Base-by-base conservation (phyloP, 1,140 invertebrate species). In the Drosophila varians region DNA sequence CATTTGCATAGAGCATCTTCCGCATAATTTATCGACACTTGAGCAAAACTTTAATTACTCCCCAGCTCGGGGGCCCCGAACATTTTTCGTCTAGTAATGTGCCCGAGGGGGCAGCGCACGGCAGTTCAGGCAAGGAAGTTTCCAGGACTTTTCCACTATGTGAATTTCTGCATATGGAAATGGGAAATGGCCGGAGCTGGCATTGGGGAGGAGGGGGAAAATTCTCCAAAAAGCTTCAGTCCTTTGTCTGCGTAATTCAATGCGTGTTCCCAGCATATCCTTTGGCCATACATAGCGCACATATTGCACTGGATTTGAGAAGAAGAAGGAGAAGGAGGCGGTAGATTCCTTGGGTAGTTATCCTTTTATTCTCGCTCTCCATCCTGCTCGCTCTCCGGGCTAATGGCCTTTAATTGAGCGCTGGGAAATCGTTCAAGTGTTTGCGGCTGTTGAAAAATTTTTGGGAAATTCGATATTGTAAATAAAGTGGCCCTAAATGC, bases 1-100 rank as follows among this genome's bases (percentile, higher is more conserved):
- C 68, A 87, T 87, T 84, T 87, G 80, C 80, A 84, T 84, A 84
- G 72, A 56, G 54, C 57, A 51, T 70, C 74, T 87, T 82, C 65
- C 64, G 83, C 83, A 87, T 87, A 87, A 87, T 87, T 87, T 87
- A 87, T 87, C 77, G 82, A 88, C 83, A 87, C 82, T 88, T 86
- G 80, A 47, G 77, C 70, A 71, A 88, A 87, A 87, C 83, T 87
- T 87, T 87, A 87, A 87, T 87, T 87, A 87, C 83, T 77, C 74
- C 77, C 79, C 73, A 56, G 49, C 72, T 46, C 47, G 45, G 49
- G 54, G 53, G 34, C 3, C 4, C 4, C 48, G 31, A 51, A 38
- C 47, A 49, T 56, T 68, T 71, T 72, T 68, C 65, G 64, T 42
- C 74, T 57, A 54, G 53, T 74, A 62, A 53, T 60, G 38, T 21